A percentile compares a stretch with the other conserved stretches of the same genome.
phyloP scores from a whole-genome alignment of 2,888 invertebrate genomes.

The Lasioglossum lativentre region DNA sequence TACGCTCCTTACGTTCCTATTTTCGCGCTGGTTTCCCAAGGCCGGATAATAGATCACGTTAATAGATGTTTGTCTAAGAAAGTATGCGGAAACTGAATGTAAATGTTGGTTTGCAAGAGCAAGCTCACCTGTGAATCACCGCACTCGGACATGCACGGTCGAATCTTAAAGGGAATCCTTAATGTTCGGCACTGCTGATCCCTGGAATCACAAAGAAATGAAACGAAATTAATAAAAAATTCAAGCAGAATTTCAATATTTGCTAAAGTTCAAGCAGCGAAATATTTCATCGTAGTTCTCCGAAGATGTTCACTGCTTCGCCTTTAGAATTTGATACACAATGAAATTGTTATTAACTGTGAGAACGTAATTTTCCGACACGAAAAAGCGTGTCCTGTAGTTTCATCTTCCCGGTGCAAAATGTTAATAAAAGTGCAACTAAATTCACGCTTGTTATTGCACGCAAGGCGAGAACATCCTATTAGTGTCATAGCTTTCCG shows the following conservation, averaged over 20 bases:
- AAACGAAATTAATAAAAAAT: not conserved
- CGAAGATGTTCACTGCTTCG: not conserved
- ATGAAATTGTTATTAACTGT: not conserved
- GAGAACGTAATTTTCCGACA: not conserved
- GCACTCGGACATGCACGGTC: slow-evolving; percentile 50
- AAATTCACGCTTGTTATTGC: slow-evolving; percentile 46
- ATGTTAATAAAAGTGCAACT: slow-evolving; percentile 28
- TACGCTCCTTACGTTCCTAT: not conserved
- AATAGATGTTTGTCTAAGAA: not conserved
- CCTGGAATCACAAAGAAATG: slow-evolving; percentile 46
- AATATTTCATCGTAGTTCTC: not conserved
- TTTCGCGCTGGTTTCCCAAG: not conserved
- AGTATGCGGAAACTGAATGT: not conserved
- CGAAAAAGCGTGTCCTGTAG: not conserved
- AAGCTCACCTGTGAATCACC: slow-evolving; percentile 49
- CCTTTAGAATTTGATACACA: not conserved
- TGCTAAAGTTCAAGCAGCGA: not conserved
- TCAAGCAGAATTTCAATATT: not conserved
- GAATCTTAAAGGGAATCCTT: slow-evolving; percentile 47
- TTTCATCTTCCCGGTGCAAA: not conserved
- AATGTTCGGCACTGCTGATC: slow-evolving; percentile 27
- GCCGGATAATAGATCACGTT: not conserved
- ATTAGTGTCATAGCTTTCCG: slow-evolving; percentile 53
- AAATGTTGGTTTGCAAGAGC: not conserved
- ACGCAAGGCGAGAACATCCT: slow-evolving; percentile 48